Evolutionary conservation across 2,797 vertebrate species (phyloP).

Genomic region (Setipinna tenuifilis): DNA sequence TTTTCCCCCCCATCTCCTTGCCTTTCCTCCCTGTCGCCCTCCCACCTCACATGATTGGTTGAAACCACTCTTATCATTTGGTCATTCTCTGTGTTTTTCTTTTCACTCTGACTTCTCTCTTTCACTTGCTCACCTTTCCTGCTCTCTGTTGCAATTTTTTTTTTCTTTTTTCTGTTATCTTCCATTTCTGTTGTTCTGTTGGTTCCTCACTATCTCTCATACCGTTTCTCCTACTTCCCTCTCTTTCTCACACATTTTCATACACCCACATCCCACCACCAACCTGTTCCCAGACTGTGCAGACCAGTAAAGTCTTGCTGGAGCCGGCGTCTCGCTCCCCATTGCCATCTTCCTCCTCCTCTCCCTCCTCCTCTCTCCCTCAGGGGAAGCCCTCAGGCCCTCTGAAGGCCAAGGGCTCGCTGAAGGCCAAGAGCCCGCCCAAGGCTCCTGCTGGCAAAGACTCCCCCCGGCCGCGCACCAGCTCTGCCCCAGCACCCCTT

Average conservation of each 20-base stretch:
- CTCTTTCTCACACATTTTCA: no score
- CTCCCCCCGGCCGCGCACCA: constrained; percentile 53
- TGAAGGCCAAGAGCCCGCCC: neutral
- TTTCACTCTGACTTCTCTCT: neutral
- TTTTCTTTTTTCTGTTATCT: neutral
- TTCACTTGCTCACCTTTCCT: neutral
- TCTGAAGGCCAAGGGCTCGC: neutral
- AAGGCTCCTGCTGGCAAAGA: neutral
- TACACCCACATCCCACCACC: no score
- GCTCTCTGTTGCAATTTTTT: neutral
- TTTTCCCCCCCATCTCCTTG: neutral
- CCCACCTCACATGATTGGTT: neutral
- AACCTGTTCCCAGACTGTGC: constrained; percentile 49
- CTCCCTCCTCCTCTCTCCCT: neutral
- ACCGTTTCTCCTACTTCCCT: neutral
- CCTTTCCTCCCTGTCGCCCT: neutral
- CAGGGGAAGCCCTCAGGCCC: constrained; percentile 62
- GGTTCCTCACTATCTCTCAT: neutral
- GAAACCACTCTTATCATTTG: neutral
- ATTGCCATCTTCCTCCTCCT: constrained; percentile 63
- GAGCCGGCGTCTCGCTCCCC: constrained; percentile 70
- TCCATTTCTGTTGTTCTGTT: neutral
- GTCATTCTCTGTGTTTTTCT: neutral
- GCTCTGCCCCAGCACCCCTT: constrained; percentile 36
- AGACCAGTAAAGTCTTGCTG: constrained; percentile 76